Base-by-base conservation (phyloP, 2,888 invertebrate genomes). In the Ornithoptera alexandrae region DNA sequence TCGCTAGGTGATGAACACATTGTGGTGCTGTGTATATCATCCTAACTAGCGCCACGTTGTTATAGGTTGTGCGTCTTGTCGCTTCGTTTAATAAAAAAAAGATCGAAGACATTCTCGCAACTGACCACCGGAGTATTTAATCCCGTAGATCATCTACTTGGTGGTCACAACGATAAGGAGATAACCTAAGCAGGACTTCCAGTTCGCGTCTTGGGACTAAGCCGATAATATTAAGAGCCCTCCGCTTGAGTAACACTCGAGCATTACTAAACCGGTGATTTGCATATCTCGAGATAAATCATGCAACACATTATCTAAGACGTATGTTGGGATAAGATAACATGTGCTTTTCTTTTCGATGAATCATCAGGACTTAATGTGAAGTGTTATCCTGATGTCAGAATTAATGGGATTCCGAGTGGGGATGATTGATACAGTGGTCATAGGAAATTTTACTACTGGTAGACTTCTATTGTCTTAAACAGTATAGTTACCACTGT, bases 191-290 rank as follows among this genome's bases (percentile, higher is more conserved):
- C 30, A 39, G 70, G 62, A 10, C 46, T 20, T 39, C 15, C 17
- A 22, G n/a, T 69, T 68, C 69, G 65, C 67, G 65, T 64, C 53
- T 59, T 71, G 53, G 57, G 69, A 72, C 65, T 72, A 72, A 69
- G 72, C 69, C 53, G 72, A 65, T 73, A 70, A 71, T 65, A 59
- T 61, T 70, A 67, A 71, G 69, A 73, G 70, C 71, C 64, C 58
- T 3, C 30, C 20, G 62, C 36, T 62, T 57, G 57, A 71, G 65
- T 24, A 65, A 64, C 12, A 62, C 59, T 60, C 57, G 39, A 65
- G 61, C 67, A 71, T 74, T 74, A 73, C 71, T 69, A 71, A 71
- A 64, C 69, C 72, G 69, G 65, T 46, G 68, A 72, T 74, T 72
- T 73, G 72, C 73, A 74, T 73, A 73, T 70, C 67, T 68, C 39